Evolutionary conservation across 2,797 vertebrate species (phyloP).

Genomic region (Crocidura indochinensis): DNA sequence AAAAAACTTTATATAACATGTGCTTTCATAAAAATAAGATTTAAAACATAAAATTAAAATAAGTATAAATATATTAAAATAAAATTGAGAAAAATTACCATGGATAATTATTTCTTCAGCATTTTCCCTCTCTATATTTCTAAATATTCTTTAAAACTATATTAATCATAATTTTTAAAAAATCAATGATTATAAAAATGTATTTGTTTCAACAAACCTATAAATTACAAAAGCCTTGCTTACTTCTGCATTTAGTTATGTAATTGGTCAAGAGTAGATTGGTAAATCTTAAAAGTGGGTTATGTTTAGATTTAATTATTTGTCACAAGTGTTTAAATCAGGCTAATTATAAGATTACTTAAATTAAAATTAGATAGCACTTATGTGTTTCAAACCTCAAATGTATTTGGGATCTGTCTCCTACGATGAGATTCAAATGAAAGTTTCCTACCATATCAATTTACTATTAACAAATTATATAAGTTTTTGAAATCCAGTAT

Average conservation of each 20-base stretch:
- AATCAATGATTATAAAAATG: constrained; percentile 17
- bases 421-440: constrained; percentile 82
- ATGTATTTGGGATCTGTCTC: constrained; percentile 64
- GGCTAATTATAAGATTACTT: constrained; percentile 69
- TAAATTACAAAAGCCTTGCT: constrained; percentile 19
- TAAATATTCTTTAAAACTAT: constrained; percentile 13
- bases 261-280: constrained; percentile 24
- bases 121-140: constrained; percentile 26
- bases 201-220: neutral
- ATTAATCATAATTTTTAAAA: constrained; percentile 12
- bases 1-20: no score
- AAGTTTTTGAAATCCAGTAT: constrained; percentile 75
- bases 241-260: constrained; percentile 62
- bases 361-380: constrained; percentile 78
- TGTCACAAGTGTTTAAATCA: constrained; percentile 64
- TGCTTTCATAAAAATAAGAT: no score
- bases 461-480: constrained; percentile 83
- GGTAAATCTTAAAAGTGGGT: constrained; percentile 45
- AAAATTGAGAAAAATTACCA: no score
- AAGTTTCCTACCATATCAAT: constrained; percentile 74
- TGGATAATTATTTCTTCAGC: no score
- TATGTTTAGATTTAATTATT: constrained; percentile 68
- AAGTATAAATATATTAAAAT: no score
- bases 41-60: no score
- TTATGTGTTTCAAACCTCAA: constrained; percentile 71